phyloP scores from a whole-genome alignment of 2,113 vertebrate species.

The Hippocampus comes region DNA sequence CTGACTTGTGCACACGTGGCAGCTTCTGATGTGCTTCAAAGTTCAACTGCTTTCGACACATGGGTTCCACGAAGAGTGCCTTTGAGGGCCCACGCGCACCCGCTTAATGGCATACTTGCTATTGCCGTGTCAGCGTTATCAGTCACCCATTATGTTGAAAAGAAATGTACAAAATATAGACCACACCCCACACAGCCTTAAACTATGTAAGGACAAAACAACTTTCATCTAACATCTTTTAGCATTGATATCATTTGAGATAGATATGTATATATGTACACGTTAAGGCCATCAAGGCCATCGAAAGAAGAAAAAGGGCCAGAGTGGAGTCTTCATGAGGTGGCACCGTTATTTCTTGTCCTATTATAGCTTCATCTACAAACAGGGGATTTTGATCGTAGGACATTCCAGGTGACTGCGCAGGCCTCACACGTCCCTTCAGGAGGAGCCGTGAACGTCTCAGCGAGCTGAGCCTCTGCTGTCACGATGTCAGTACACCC shows the following conservation, averaged over 20 bases:
- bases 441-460: background rate
- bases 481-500: constrained; percentile 85
- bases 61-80: constrained; percentile 50
- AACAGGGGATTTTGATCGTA: constrained; percentile 40
- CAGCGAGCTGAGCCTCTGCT: background rate
- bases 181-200: constrained; percentile 38
- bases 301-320: constrained; percentile 30
- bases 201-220: constrained; percentile 59
- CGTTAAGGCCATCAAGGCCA: constrained; percentile 47
- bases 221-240: constrained; percentile 47
- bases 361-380: constrained; percentile 47
- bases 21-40: constrained; percentile 61
- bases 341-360: constrained; percentile 33
- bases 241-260: constrained; percentile 61
- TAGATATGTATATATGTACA: constrained; percentile 70
- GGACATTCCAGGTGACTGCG: background rate
- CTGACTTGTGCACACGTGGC: constrained; percentile 52
- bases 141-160: constrained; percentile 58
- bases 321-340: constrained; percentile 42
- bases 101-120: constrained; percentile 59
- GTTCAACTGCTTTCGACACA: constrained; percentile 41
- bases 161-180: constrained; percentile 70
- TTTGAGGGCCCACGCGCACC: constrained; percentile 39
- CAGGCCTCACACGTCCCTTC: background rate
- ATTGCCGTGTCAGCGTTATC: constrained; percentile 57